A percentile compares a stretch with the other conserved stretches of the same genome.
phyloP scores from a whole-genome alignment of 2,113 vertebrate genomes.

The Atlantisia rogersi region DNA sequence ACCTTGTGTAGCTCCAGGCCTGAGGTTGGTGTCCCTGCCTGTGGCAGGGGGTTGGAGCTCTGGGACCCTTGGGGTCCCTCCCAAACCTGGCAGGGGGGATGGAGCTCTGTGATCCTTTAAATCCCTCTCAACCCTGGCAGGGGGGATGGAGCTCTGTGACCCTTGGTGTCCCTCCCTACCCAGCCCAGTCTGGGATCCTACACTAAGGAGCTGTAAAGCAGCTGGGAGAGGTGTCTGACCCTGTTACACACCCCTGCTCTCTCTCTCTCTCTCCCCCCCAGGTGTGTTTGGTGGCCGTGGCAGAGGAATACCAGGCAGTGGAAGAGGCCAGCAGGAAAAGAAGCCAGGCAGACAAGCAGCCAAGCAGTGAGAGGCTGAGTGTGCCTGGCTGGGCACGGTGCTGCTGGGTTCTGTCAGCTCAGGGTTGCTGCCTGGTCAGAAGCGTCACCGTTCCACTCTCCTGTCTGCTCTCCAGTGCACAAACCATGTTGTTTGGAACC shows the following conservation, averaged over 20 bases:
- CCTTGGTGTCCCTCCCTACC: too few species aligned
- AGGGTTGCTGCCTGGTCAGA: not conserved
- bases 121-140: too few species aligned
- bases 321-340: conserved; percentile 90
- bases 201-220: too few species aligned
- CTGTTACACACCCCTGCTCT: not conserved
- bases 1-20: too few species aligned
- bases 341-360: conserved; percentile 88
- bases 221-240: not conserved
- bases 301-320: conserved; percentile 79
- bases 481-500: not conserved
- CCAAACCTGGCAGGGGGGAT: too few species aligned
- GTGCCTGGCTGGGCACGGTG: not conserved
- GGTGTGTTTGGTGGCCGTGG: conserved; percentile 92
- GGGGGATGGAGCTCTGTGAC: too few species aligned
- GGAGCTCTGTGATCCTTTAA: too few species aligned
- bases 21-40: too few species aligned
- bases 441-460: not conserved
- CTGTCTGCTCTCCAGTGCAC: not conserved
- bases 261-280: not conserved
- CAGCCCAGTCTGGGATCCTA: too few species aligned
- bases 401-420: not conserved
- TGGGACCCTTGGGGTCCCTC: too few species aligned
- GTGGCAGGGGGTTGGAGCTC: too few species aligned
- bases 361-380: conserved; percentile 80